Base-by-base conservation (phyloP, 2,797 vertebrate genomes). In the Lophotriccus pileatus region DNA sequence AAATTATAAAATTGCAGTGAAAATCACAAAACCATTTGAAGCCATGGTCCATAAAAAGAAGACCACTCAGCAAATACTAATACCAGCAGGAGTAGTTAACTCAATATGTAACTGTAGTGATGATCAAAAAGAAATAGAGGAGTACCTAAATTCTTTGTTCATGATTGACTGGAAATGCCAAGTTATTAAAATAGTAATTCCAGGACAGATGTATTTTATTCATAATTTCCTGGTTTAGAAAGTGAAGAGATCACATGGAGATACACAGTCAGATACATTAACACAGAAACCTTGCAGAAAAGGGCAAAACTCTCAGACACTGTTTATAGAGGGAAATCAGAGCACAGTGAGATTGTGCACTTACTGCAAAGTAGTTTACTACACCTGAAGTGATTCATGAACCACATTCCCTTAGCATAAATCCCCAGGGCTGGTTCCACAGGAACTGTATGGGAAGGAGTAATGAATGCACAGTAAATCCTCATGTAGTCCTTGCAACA, bases 161-260 rank as follows among this genome's bases (percentile, higher is more conserved):
- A 18, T 30, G 41, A 84, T 20, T 60, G 79, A 75, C 10, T 74
- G 37, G 24, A 78, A 95, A 80, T 28, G 9, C 10, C 34, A 70
- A 78, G 12, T n/a, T 56, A 90, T 75, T 88, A 86, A 86, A 93
- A 72, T 3, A 44, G 28, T 60, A 93, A 91, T 91, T 73, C n/a
- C 15, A 41, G 34, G 34, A 11, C 18, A 93, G 88, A 86, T 27
- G 14, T 36, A 49, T 7, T 67, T 89, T 91, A 68, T 88, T 93
- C 41, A 81, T 20, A 22, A 86, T 81, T 91, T 67, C 14, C 10
- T 43, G n/a, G 62, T 78, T 82, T 34, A 64, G 52, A 76, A 79
- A 47, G 14, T n/a, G 22, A 79, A 62, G 43, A 46, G 32, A 63
- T 66, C 22, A 36, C 18, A 25, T 6, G 1, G 14, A 76, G 30